Base-by-base conservation (phyloP, 2,797 vertebrate species). In the Lepus townsendii region DNA sequence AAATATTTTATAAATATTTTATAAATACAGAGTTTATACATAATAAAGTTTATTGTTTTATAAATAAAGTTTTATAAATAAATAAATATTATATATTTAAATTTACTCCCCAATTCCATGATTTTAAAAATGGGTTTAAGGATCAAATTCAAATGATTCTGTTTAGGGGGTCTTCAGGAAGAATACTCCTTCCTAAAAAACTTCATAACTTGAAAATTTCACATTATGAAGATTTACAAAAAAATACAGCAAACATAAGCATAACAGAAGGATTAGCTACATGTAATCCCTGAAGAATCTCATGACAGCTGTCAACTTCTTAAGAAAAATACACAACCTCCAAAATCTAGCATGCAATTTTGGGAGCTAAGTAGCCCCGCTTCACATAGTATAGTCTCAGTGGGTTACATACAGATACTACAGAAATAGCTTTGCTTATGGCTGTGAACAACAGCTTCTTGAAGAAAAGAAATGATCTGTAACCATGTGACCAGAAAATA, bases 311-410 rank as follows among this genome's bases (percentile, higher is more conserved):
- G 27, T 68, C 17, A 52, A 75, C 3, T 16, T 71, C 26, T 4
- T 75, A 26, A 78, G 84, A 94, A 93, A 95, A 95, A 83, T 32
- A 65, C 3, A 87, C 6, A 62, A 95, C 13, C 19, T 73, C 60
- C 5, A 94, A 63, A 60, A 75, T 19, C 35, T 35, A 26, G 38
- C 13, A 75, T 42, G 26, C 3, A 71, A 62, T 88, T 73, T 82
- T 14, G n/a, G 24, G n/a, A 20, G 32, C 38, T 30, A 32, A 83
- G 66, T 78, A 30, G 2, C n/a, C 5, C 38, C 66, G 32, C 63
- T 32, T 95, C 84, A 80, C 0, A 91, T 73, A 50, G 9, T 30
- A 71, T 38, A 84, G 47, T 50, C 72, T 63, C 47, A 24, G 77
- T 50, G 42, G 26, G 26, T 92, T 82, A 84, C 24, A 87, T 35